Conservation (phyloP, 2,113 vertebrate genomes). For the Turnix velox region DNA sequence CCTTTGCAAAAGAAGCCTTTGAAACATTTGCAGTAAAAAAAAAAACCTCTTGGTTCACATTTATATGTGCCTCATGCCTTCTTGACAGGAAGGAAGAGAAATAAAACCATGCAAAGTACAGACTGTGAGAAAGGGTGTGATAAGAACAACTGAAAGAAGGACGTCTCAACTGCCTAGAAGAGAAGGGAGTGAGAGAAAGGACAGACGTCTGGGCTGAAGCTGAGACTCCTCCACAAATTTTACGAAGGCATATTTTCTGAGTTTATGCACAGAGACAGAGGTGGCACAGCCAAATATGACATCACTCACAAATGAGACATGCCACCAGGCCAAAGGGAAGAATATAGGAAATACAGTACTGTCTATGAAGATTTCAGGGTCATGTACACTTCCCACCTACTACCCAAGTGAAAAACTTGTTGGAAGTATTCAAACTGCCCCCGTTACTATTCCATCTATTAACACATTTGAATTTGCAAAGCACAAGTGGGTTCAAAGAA, state of each 20-base stretch:
- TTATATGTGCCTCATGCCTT: not conserved
- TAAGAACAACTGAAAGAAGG: not conserved
- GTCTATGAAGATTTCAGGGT: not conserved
- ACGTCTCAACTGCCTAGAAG: not conserved
- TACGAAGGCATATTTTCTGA: not conserved
- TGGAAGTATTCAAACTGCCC: not conserved
- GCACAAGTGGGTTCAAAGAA: not conserved
- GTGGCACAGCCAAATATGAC: not conserved
- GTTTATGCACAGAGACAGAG: not conserved
- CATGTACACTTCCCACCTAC: not conserved
- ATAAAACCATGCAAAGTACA: not conserved
- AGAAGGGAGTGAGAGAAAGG: not conserved
- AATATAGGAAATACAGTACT: not conserved
- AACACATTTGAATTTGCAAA: not conserved
- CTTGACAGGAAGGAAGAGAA: not conserved
- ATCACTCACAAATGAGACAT: not conserved
- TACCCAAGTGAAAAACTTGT: not conserved
- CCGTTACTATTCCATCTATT: not conserved
- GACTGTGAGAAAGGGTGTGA: not conserved
- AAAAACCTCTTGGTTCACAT: not conserved
- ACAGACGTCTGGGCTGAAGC: not conserved
- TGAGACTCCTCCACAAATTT: not conserved
- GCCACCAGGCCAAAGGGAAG: not conserved
- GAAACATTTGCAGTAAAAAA: not conserved
- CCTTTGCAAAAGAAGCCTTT: not conserved